Percentiles rank a stretch among this genome's conserved stretches.
Conservation (phyloP, 2,113 vertebrate species). For the Leptosomus discolor region DNA sequence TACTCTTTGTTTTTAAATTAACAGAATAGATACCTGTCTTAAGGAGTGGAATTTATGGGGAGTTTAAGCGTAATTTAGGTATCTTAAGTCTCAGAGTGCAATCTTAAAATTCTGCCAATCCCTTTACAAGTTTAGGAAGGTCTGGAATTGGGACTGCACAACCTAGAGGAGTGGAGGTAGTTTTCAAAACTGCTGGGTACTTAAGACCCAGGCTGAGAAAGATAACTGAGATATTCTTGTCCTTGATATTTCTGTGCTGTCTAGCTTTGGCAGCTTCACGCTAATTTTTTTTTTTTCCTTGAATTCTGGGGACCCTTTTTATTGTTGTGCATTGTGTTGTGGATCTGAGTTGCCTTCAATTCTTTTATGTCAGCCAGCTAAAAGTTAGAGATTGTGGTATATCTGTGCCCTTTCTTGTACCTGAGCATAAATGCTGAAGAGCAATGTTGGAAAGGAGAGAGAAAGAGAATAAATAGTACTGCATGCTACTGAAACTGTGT, state of each 20-base stretch:
- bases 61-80: neutral
- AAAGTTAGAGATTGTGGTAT: neutral
- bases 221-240: neutral
- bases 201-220: neutral
- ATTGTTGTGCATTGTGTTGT: neutral
- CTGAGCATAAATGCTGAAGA: neutral
- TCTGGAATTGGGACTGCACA: neutral
- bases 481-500: slow-evolving; percentile 9
- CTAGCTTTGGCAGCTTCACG: neutral
- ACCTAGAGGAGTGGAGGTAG: neutral
- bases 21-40: neutral
- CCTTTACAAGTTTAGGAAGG: neutral
- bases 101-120: neutral
- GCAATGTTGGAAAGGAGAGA: neutral
- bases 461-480: slow-evolving; percentile 20
- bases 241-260: neutral
- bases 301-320: neutral
- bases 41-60: neutral
- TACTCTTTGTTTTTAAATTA: neutral
- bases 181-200: neutral
- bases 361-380: neutral
- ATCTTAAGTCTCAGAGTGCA: neutral
- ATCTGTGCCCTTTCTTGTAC: neutral
- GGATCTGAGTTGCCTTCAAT: neutral
- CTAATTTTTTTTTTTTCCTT: neutral